Base-by-base conservation (phyloP, 2,797 vertebrate species). In the Melanotaenia parkinsoni region DNA sequence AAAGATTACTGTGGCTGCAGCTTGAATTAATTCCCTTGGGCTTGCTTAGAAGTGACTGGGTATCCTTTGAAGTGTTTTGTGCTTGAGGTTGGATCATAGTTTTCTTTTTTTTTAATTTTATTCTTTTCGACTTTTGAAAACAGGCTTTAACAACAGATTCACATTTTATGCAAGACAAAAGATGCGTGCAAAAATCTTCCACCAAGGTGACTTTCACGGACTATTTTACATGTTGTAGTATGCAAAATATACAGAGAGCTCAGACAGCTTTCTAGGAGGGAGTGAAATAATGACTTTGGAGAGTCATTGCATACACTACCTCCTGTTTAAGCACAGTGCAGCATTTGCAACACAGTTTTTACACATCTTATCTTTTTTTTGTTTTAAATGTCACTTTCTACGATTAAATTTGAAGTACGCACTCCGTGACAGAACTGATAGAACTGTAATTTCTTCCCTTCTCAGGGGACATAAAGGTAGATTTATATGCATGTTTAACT, bases 1-100 rank as follows among this genome's bases (percentile, higher is more conserved):
- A 79, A 85, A 76, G 75, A 81, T 79, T 59, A 77, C 53, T 16
- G 32, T 67, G 64, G 82, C 67, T 77, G 72, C 67, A 71, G 73
- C 64, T 67, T 83, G 66, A 76, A 63, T 79, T 64, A 77, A 87
- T 68, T 87, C 76, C 68, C 79, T 22, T 12, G 74, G 74, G 82
- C 70, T 82, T 74, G 67, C 71, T 86, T 67, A 66, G 58, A 79
- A 80, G 69, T 80, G 51, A 38, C 58, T 37, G 65, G 66, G 37
- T 75, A 78, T 80, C 45, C 80, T 89, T 91, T 91, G 79, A 92
- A 86, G 80, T 81, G 40, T 22, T 83, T 78, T 11, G 33, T 61
- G 66, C 83, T 85, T 11, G 59, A 87, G 84, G 79, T 80, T 54
- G 24, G 18, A 35, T 30, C 33, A 54, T 58, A 60, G 30, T 18